These are phyloP conservation scores for Phoxinus dragarum DNA, from an alignment of 2,797 vertebrate species.

Conservation along the genomic window DNA sequence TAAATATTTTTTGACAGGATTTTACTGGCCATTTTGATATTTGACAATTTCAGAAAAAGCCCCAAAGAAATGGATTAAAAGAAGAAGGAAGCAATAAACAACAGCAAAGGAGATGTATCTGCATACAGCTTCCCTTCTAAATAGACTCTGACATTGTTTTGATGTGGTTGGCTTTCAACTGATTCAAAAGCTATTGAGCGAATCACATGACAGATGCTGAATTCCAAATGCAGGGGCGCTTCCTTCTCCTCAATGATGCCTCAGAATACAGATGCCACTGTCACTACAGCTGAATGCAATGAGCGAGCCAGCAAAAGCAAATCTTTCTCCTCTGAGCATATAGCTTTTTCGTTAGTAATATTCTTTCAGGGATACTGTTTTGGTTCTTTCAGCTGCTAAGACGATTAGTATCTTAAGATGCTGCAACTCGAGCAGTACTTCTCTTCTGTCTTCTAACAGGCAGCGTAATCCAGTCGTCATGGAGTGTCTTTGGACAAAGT, in stretches of 20 bases:
- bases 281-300: neutral
- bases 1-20: neutral
- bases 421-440: conserved; percentile 1
- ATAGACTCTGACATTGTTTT: conserved; percentile 25
- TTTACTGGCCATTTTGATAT: neutral
- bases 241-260: neutral
- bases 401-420: conserved; percentile 55
- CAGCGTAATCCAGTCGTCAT: conserved; percentile 47
- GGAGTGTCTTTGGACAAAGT: conserved; percentile 43
- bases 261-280: conserved; percentile 17
- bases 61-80: conserved; percentile 11
- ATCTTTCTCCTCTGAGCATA: conserved; percentile 17
- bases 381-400: conserved; percentile 39
- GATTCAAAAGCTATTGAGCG: conserved; percentile 27
- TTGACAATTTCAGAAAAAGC: conserved; percentile 30
- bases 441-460: conserved; percentile 35
- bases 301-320: conserved; percentile 2
- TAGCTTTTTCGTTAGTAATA: conserved; percentile 9
- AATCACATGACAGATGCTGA: conserved; percentile 14
- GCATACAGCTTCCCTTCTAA: conserved; percentile 6
- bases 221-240: conserved; percentile 26
- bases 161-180: neutral
- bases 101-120: neutral
- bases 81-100: conserved; percentile 2
- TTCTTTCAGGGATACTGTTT: conserved; percentile 47